Percentiles rank a stretch among this genome's conserved stretches.
Evolutionary conservation across 2,888 invertebrate genomes (phyloP).

Genomic region (Altica lythri): DNA sequence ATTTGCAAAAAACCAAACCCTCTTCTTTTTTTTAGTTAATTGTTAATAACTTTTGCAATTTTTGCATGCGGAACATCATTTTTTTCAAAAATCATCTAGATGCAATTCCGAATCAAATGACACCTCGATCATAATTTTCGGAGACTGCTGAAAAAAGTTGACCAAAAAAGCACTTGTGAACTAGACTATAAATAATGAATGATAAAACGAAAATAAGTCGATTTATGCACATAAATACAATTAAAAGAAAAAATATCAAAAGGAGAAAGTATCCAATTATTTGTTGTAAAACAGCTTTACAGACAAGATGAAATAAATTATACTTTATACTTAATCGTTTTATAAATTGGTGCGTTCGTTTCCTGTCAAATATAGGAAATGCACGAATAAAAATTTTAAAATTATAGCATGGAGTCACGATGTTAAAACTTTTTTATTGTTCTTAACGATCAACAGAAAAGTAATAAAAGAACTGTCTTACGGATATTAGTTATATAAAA

Average conservation of each 20-base stretch:
- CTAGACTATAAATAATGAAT: no score
- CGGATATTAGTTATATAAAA: no score
- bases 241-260: neutral
- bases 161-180: no score
- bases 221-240: neutral
- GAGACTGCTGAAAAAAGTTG: no score
- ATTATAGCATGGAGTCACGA: constrained; percentile 1
- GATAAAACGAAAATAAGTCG: no score
- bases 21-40: no score
- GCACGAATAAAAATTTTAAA: neutral
- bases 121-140: no score
- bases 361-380: neutral
- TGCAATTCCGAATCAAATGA: no score
- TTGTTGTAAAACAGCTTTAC: constrained; percentile 2
- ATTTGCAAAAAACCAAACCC: no score
- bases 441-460: neutral
- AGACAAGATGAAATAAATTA: neutral
- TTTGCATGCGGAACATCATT: no score
- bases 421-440: neutral
- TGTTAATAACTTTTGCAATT: no score
- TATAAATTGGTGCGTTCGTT: constrained; percentile 2
- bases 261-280: constrained; percentile 3
- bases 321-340: neutral
- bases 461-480: neutral
- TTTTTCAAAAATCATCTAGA: no score